Conservation (phyloP, 2,888 invertebrate species). For the Tenodera sinensis region DNA sequence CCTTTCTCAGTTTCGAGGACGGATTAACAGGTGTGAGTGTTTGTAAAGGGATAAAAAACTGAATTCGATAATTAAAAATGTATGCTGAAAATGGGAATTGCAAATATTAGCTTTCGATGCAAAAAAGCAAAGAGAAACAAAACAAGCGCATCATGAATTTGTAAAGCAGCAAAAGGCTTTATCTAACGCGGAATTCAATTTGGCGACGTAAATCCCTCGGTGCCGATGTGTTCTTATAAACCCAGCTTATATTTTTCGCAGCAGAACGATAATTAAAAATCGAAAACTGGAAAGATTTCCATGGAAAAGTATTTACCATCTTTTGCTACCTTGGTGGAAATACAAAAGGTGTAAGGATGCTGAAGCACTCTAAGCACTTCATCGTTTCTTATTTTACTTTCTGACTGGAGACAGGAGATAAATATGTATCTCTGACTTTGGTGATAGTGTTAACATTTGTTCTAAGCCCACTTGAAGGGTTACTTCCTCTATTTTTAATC, state of each 20-base stretch:
- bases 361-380: too few relatives aligned
- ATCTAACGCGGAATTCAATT: background rate
- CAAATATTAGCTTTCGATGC: background rate
- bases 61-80: background rate
- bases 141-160: background rate
- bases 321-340: background rate
- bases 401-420: too few relatives aligned
- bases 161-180: background rate
- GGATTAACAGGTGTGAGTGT: background rate
- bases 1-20: background rate
- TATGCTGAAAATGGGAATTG: background rate
- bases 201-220: background rate
- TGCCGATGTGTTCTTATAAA: background rate
- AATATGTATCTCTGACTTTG: too few relatives aligned
- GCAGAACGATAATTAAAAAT: background rate
- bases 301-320: background rate
- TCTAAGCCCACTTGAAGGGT: too few relatives aligned
- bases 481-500: too few relatives aligned
- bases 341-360: too few relatives aligned
- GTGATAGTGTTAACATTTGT: too few relatives aligned
- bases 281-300: background rate
- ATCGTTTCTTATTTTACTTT: too few relatives aligned
- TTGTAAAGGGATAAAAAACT: background rate
- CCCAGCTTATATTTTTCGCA: background rate
- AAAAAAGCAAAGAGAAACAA: background rate